Evolutionary conservation across 2,888 invertebrate genomes (phyloP).

Genomic region (Sisyra nigra): DNA sequence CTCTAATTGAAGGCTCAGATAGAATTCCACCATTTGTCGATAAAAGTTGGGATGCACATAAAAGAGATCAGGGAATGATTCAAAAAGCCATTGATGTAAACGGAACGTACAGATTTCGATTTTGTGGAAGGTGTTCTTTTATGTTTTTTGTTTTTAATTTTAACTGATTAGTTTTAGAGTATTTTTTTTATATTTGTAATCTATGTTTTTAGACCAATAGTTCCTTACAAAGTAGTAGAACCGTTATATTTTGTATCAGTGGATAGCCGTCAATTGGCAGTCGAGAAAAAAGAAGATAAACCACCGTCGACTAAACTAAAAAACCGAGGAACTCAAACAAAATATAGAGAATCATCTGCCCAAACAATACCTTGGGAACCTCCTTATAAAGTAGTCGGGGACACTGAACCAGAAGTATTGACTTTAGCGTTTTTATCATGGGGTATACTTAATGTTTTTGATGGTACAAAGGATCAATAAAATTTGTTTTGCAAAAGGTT

Average conservation of each 20-base stretch:
- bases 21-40: constrained; percentile 16
- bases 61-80: constrained; percentile 26
- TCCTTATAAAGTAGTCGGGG: constrained; percentile 32
- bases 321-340: constrained; percentile 40
- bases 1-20: constrained; percentile 13
- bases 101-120: constrained; percentile 15
- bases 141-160: no score
- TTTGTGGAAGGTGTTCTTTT: constrained; percentile 13
- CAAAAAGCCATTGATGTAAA: constrained; percentile 10
- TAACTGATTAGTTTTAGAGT: no score
- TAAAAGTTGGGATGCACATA: constrained; percentile 27
- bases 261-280: constrained; percentile 8
- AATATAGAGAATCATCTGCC: constrained; percentile 56
- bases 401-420: constrained; percentile 42
- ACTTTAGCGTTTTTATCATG: constrained; percentile 44
- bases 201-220: background rate
- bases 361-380: constrained; percentile 70
- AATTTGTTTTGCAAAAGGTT: constrained; percentile 20
- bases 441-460: constrained; percentile 27
- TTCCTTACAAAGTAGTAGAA: background rate
- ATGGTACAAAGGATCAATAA: constrained; percentile 12
- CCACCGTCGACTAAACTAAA: background rate
- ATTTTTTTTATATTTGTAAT: background rate
- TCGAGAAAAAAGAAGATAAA: constrained; percentile 10
- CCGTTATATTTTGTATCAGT: no score